Evolutionary conservation across 2,888 invertebrate species (phyloP).

Genomic region (Achlya flavicornis): DNA sequence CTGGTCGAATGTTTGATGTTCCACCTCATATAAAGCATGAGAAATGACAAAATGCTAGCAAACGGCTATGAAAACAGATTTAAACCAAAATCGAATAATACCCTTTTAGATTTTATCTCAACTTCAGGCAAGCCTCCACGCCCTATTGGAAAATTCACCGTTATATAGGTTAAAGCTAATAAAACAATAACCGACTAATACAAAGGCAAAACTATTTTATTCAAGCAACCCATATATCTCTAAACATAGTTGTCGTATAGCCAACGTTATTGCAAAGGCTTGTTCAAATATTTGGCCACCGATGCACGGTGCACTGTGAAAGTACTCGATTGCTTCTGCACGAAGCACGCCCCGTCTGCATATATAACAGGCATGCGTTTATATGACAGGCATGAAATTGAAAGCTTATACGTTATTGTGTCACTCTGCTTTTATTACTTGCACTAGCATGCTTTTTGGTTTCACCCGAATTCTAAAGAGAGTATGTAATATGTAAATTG

Average conservation of each 20-base stretch:
- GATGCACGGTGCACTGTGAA: neutral
- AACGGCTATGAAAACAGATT: too few species aligned
- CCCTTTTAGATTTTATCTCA: too few species aligned
- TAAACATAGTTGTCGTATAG: neutral
- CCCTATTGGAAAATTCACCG: too few species aligned
- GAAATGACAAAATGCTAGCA: too few species aligned
- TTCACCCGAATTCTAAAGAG: neutral
- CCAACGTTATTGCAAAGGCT: constrained; percentile 1
- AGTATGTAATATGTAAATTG: too few species aligned
- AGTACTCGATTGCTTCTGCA: neutral
- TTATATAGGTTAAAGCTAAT: too few species aligned
- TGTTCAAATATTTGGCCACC: constrained; percentile 4
- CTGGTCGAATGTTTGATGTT: too few species aligned
- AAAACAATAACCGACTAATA: too few species aligned
- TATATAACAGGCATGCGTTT: neutral
- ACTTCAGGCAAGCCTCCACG: too few species aligned
- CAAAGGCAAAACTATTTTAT: too few species aligned
- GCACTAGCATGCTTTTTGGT: neutral
- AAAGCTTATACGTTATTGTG: neutral
- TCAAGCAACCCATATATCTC: neutral
- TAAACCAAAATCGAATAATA: too few species aligned
- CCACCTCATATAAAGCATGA: too few species aligned
- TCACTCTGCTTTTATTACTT: neutral
- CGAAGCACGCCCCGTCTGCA: neutral
- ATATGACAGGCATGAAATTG: neutral